These are phyloP conservation scores for Taphrorychus bicolor DNA, from an alignment of 2,888 invertebrate species.

Conservation along the genomic window DNA sequence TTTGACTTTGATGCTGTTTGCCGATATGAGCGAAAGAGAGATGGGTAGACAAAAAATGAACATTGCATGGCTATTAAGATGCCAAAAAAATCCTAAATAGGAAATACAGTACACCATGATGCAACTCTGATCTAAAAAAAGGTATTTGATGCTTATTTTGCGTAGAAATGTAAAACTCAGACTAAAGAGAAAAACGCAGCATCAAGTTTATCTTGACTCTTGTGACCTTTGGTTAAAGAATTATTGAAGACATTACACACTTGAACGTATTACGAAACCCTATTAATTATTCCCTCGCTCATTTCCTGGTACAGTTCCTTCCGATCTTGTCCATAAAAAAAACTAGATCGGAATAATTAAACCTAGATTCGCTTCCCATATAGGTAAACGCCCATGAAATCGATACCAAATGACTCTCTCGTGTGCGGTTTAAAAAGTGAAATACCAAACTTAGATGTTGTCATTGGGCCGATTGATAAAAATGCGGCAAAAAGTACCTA, in stretches of 20 bases:
- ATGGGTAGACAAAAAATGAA: too few relatives aligned
- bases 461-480: too few relatives aligned
- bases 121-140: too few relatives aligned
- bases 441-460: slow-evolving; percentile 20
- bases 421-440: slow-evolving; percentile 9
- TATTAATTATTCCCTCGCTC: not conserved
- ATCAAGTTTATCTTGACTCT: not conserved
- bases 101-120: too few relatives aligned
- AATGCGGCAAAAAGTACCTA: too few relatives aligned
- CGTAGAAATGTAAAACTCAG: too few relatives aligned
- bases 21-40: too few relatives aligned
- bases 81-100: too few relatives aligned
- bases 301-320: not conserved
- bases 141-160: slow-evolving; percentile 9
- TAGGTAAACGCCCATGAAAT: not conserved
- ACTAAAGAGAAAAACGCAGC: too few relatives aligned
- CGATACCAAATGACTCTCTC: not conserved
- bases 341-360: not conserved
- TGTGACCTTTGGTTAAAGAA: slow-evolving; percentile 5
- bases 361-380: not conserved
- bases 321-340: not conserved
- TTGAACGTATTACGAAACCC: not conserved
- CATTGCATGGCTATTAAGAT: too few relatives aligned
- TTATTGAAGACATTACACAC: slow-evolving; percentile 1
- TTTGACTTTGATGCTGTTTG: too few relatives aligned